Percentiles rank a stretch among this genome's conserved stretches.
Evolutionary conservation across 2,888 invertebrate genomes (phyloP).

Genomic region (Drosophila mayaguana): DNA sequence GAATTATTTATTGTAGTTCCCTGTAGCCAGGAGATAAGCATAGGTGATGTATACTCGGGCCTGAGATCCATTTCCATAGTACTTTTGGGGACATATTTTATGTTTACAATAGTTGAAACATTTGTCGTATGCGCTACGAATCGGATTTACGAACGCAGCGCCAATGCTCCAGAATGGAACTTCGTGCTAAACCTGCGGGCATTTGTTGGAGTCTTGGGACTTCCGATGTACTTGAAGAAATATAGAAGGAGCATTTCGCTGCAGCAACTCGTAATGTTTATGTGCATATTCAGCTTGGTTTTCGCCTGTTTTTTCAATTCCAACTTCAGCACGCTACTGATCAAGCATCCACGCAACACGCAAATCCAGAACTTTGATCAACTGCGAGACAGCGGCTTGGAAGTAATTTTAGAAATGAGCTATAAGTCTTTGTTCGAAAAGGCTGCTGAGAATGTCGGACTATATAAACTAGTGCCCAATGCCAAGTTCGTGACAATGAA

Average conservation of each 20-base stretch:
- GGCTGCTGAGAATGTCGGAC: neutral
- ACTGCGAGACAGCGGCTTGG: slow-evolving; percentile 16
- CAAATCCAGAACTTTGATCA: slow-evolving; percentile 28
- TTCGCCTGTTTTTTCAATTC: slow-evolving; percentile 36
- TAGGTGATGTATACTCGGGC: slow-evolving; percentile 16
- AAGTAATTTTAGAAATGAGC: neutral
- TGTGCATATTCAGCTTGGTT: slow-evolving; percentile 37
- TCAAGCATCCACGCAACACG: slow-evolving; percentile 11
- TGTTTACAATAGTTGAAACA: slow-evolving; percentile 21
- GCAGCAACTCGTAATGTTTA: slow-evolving; percentile 28
- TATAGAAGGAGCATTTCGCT: slow-evolving; percentile 5
- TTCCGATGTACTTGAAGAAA: slow-evolving; percentile 21
- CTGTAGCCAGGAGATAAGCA: slow-evolving; percentile 18
- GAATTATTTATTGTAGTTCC: slow-evolving; percentile 37
- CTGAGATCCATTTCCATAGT: slow-evolving; percentile 8
- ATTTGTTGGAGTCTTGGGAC: slow-evolving; percentile 32
- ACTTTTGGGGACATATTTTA: slow-evolving; percentile 29
- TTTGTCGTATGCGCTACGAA: neutral
- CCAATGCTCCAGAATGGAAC: neutral
- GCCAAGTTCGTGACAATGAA: neutral
- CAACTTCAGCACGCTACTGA: slow-evolving; percentile 40
- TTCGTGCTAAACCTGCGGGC: slow-evolving; percentile 26
- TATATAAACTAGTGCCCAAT: neutral
- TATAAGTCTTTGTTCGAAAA: neutral
- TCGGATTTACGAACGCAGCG: neutral